These are phyloP conservation scores for Clytia hemisphaerica DNA, from an alignment of 30 jellyfish, hydroid and myxozoan genomes.

Conservation along the genomic window DNA sequence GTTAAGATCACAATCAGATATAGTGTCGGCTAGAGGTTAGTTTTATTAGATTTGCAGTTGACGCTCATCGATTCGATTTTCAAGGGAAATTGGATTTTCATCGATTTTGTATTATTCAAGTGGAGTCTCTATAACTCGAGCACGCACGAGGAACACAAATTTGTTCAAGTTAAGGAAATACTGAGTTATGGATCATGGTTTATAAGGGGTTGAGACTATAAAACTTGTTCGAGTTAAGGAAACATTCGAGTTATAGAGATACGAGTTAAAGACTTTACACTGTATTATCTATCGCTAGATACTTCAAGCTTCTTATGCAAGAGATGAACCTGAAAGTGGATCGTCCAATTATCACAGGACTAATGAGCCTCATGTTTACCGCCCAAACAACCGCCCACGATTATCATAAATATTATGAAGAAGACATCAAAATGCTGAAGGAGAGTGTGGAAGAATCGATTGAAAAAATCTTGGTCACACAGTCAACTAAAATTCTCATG, in stretches of 20 bases:
- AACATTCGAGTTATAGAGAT: background rate
- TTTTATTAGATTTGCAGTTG: too few relatives aligned
- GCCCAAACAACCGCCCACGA: background rate
- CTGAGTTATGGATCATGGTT: too few relatives aligned
- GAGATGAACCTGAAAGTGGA: slow-evolving; percentile 47
- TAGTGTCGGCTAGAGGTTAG: too few relatives aligned
- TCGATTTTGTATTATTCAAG: too few relatives aligned
- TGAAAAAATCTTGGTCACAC: slow-evolving; percentile 3
- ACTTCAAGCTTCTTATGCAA: slow-evolving; percentile 40
- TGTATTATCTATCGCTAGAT: slow-evolving; percentile 1
- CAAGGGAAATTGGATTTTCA: too few relatives aligned
- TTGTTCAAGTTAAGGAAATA: too few relatives aligned
- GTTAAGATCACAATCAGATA: background rate
- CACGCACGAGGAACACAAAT: too few relatives aligned
- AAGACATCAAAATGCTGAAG: slow-evolving; percentile 16
- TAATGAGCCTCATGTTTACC: slow-evolving; percentile 3
- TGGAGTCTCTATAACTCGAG: too few relatives aligned
- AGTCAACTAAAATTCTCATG: slow-evolving; percentile 20
- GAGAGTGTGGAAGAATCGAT: slow-evolving; percentile 27
- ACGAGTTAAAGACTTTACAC: background rate
- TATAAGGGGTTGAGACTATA: too few relatives aligned
- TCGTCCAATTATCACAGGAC: slow-evolving; percentile 37
- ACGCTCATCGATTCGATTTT: too few relatives aligned
- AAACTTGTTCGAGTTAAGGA: too few relatives aligned
- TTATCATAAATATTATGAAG: background rate